phyloP scores from a whole-genome alignment of 2,797 vertebrate genomes.

The Sebastes hubbsi region DNA sequence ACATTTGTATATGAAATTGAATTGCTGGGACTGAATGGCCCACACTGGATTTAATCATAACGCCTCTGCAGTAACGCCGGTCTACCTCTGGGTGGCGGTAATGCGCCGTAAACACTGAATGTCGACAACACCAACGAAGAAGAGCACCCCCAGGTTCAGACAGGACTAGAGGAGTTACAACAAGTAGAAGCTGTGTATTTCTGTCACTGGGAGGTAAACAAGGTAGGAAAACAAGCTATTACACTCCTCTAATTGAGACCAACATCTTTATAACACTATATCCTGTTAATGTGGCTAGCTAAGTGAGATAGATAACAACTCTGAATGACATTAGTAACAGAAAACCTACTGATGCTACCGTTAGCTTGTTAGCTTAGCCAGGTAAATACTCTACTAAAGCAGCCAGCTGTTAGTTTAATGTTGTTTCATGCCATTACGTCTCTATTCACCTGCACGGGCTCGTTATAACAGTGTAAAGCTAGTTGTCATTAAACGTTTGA shows the following conservation, averaged over 20 bases:
- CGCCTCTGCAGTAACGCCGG: no score
- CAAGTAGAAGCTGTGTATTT: background rate
- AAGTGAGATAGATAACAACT: background rate
- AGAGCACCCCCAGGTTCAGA: slow-evolving; percentile 19
- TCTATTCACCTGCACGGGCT: accelerated
- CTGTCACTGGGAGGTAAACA: slow-evolving; percentile 14
- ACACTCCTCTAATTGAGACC: background rate
- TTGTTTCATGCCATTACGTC: accelerated
- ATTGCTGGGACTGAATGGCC: no score
- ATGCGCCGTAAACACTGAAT: accelerated
- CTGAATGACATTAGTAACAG: background rate
- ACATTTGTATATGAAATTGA: no score
- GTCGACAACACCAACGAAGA: slow-evolving; percentile 17
- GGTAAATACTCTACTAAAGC: slow-evolving; percentile 13
- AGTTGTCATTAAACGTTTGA: background rate
- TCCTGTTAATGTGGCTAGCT: background rate
- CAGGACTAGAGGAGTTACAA: background rate
- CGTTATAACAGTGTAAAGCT: background rate
- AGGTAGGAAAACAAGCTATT: slow-evolving; percentile 14
- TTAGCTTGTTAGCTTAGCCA: slow-evolving; percentile 69
- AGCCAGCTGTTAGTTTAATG: background rate
- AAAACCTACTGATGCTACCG: slow-evolving; percentile 35
- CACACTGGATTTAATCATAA: no score
- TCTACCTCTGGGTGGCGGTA: slow-evolving; percentile 20
- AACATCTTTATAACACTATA: accelerated